phyloP scores from a whole-genome alignment of 2,797 vertebrate genomes.

The Liasis olivaceus region DNA sequence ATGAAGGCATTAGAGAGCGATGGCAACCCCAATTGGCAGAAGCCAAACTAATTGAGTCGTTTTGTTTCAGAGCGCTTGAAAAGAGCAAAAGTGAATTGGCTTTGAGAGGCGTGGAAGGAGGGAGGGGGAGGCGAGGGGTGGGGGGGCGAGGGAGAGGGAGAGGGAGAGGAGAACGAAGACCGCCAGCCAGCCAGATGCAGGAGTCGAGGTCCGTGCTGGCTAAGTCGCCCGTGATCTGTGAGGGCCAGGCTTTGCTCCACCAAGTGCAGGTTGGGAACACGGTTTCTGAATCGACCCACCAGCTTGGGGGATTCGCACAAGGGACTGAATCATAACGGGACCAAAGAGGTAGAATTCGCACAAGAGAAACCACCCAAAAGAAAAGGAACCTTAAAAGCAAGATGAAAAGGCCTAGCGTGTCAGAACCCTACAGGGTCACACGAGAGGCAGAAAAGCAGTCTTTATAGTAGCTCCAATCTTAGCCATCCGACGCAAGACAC shows the following conservation, averaged over 20 bases:
- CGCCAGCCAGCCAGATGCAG: neutral
- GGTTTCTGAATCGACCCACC: neutral
- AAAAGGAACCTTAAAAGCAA: neutral
- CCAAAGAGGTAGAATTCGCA: neutral
- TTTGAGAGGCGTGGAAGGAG: slow-evolving; percentile 30
- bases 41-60: slow-evolving; percentile 36
- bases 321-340: neutral
- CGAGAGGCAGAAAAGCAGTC: neutral
- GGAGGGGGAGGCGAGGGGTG: neutral
- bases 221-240: neutral
- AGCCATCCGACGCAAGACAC: neutral
- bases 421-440: neutral
- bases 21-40: neutral
- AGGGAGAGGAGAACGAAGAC: neutral
- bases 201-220: neutral
- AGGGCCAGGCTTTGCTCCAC: neutral
- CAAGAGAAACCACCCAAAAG: neutral
- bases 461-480: neutral
- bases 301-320: neutral
- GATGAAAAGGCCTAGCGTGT: neutral
- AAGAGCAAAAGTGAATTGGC: slow-evolving; percentile 38
- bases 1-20: slow-evolving; percentile 28
- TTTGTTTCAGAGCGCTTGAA: slow-evolving; percentile 37
- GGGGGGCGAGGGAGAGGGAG: neutral
- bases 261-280: too few species aligned